Evolutionary conservation across 2,888 invertebrate genomes (phyloP).

Genomic region (Hydraecia micacea): DNA sequence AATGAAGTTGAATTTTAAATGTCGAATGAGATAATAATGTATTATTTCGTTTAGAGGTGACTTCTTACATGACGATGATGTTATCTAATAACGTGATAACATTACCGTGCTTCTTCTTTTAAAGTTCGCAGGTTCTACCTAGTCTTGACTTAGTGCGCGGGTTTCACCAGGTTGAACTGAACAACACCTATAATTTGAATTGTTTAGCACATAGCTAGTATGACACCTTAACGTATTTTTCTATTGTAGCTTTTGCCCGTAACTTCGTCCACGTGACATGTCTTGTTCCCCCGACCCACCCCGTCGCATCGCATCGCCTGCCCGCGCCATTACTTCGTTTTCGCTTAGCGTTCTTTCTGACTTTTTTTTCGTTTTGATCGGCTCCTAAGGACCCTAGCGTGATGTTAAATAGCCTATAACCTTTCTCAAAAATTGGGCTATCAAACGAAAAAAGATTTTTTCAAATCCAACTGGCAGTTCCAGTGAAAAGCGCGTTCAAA

Average conservation of each 20-base stretch:
- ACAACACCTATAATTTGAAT: not conserved
- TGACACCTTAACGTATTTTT: not conserved
- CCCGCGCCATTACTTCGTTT: too few relatives aligned
- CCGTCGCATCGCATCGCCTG: too few relatives aligned
- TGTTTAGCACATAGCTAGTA: not conserved
- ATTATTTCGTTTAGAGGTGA: not conserved
- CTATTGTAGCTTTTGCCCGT: not conserved
- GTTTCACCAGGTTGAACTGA: not conserved
- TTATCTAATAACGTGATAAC: too few relatives aligned
- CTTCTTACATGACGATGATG: not conserved
- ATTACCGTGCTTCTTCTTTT: not conserved
- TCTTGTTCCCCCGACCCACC: too few relatives aligned
- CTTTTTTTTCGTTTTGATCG: too few relatives aligned
- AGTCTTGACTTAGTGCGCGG: not conserved
- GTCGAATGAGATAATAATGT: not conserved
- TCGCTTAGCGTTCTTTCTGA: too few relatives aligned
- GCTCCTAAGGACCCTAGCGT: too few relatives aligned
- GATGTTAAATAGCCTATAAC: too few relatives aligned
- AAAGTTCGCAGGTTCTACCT: not conserved
- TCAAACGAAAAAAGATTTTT: too few relatives aligned
- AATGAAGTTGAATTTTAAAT: conserved; percentile 37
- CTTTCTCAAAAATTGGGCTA: too few relatives aligned
- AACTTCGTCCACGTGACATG: not conserved
- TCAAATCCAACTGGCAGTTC: too few relatives aligned
- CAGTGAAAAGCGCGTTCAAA: too few relatives aligned